These are phyloP conservation scores for Vollenhovia emeryi DNA, from an alignment of 1,140 invertebrate genomes.

Conservation along the genomic window DNA sequence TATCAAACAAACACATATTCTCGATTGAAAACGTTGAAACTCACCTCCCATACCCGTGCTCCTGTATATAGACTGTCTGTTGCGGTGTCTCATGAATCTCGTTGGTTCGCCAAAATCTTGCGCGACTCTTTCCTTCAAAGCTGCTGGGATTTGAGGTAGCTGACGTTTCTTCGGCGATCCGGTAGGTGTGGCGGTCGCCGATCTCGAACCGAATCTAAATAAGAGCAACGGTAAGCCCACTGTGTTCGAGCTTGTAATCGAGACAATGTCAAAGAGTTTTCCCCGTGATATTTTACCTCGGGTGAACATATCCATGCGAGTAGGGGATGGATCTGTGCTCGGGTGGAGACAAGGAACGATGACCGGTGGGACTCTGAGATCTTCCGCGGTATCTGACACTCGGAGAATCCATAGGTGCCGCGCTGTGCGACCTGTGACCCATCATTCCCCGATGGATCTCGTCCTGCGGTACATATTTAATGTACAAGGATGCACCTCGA, in stretches of 20 bases:
- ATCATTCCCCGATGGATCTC: conserved; percentile 85
- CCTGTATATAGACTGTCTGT: conserved; percentile 89
- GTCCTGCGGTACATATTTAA: conserved; percentile 76
- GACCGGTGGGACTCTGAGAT: conserved; percentile 87
- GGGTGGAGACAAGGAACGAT: conserved; percentile 91
- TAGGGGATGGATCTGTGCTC: conserved; percentile 88
- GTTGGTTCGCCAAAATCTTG: conserved; percentile 95
- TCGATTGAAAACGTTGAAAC: background rate
- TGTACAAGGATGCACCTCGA: background rate
- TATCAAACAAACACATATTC: background rate
- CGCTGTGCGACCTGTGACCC: conserved; percentile 89
- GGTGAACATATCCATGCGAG: conserved; percentile 79
- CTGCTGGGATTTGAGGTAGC: conserved; percentile 95
- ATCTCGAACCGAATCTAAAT: conserved; percentile 91
- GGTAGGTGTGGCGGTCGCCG: conserved; percentile 96
- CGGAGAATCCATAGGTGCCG: conserved; percentile 90
- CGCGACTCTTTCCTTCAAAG: conserved; percentile 89
- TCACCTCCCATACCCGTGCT: conserved; percentile 88
- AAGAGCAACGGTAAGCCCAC: background rate
- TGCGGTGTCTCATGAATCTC: conserved; percentile 89
- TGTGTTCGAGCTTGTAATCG: background rate
- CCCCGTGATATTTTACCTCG: conserved; percentile 75
- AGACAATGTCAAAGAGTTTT: background rate
- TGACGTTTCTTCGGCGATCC: conserved; percentile 98
- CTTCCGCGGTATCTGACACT: conserved; percentile 87